Evolutionary conservation across 2,888 invertebrate genomes (phyloP), one percentile per base, ranked within the genome.

Genomic region (Enchytraeus crypticus): DNA sequence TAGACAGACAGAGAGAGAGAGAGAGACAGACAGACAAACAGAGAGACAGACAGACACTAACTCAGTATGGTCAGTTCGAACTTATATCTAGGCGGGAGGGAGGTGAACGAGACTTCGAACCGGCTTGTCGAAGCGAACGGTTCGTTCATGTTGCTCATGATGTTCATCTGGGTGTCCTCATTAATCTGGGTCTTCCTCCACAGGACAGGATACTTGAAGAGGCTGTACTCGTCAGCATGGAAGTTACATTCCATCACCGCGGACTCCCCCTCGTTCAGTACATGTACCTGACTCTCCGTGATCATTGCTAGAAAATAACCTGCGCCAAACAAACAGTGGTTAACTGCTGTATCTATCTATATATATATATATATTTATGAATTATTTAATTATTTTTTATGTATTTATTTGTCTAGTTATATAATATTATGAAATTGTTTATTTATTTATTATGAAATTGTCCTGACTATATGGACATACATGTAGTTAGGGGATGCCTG

Each of bases 131-230:
- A 32, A 0, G 47, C 21, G 38, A 66, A 66, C n/a, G 66, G 66
- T 46, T 57, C 51, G 46, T 64, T 66, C 27, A 66, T 61, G 57
- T 63, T 66, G 30, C 66, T 57, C 60, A 65, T 62, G 53, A 66
- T 60, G 58, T 66, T 66, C 23, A 66, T 57, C 30, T 61, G 57
- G 11, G 60, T 62, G 33, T 60, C 56, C 38, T 66, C 66, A 5
- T 60, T 53, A 26, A 56, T 45, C 53, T 66, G 66, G 1, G 46
- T 34, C 59, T 66, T 66, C 18, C 57, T 47, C 66, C 66, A 66
- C 27, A 66, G 53, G 5, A 66, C 60, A 8, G 63, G 63, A 46
- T 51, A 53, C 29, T 60, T 47, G 60, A 63, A 63, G 38, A 63
- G 53, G 53, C 56, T 49, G 60, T 53, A 63, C 33, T 57, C 30